Evolutionary conservation across 2,797 vertebrate species (phyloP).

Genomic region (Chaunax sp.): DNA sequence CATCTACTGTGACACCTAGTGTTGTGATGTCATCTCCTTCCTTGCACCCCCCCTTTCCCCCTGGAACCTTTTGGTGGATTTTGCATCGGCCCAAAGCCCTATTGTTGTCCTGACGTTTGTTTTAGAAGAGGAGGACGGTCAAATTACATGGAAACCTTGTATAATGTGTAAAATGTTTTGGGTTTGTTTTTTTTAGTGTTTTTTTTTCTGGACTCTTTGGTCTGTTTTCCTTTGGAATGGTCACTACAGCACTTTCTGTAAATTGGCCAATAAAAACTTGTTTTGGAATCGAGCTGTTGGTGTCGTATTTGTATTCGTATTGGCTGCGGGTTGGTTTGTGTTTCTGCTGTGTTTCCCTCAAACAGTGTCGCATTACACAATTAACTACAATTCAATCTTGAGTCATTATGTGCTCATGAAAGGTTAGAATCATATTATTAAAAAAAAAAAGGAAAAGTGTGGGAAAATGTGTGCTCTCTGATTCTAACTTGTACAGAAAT

Average conservation of each 20-base stretch:
- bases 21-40: conserved; percentile 70
- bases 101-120: conserved; percentile 75
- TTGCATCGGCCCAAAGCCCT: conserved; percentile 66
- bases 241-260: conserved; percentile 87
- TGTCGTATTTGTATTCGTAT: conserved; percentile 41
- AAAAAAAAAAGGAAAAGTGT: no score
- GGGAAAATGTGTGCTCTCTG: no score
- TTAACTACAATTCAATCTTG: not conserved
- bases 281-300: conserved; percentile 76
- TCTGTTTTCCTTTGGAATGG: conserved; percentile 81
- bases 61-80: conserved; percentile 65
- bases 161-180: conserved; percentile 76
- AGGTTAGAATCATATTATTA: no score
- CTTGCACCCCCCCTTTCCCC: conserved; percentile 9
- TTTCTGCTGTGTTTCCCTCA: not conserved
- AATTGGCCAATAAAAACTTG: conserved; percentile 85
- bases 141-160: conserved; percentile 76
- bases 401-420: not conserved
- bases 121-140: conserved; percentile 70
- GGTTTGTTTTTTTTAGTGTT: conserved; percentile 26
- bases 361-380: not conserved
- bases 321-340: not conserved
- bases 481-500: no score
- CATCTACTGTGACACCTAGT: conserved; percentile 74
- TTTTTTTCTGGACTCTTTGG: conserved; percentile 72